Conservation (phyloP, 2,888 invertebrate genomes). For the Malthinus flaveolus region DNA sequence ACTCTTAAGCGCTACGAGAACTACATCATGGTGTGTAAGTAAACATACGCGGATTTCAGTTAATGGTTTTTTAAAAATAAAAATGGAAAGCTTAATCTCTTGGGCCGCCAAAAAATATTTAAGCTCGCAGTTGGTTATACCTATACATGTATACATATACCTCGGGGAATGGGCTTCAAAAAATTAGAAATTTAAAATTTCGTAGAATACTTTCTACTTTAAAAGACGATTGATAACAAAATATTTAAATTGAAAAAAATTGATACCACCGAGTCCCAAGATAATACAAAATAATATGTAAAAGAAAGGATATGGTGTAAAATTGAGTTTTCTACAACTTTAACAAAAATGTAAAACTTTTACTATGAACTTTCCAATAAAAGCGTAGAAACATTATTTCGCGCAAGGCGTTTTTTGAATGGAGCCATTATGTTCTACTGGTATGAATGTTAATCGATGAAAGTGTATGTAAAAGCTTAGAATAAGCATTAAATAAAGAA, state of each 20-base stretch:
- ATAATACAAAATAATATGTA: constrained; percentile 20
- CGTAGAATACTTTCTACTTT: too few relatives aligned
- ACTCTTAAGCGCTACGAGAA: too few relatives aligned
- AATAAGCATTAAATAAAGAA: too few relatives aligned
- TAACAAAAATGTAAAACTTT: constrained; percentile 7
- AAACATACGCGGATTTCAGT: too few relatives aligned
- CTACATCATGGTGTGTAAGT: too few relatives aligned
- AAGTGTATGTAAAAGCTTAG: not conserved
- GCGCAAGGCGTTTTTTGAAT: constrained; percentile 1
- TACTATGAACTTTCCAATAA: constrained; percentile 7
- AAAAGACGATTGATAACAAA: not conserved
- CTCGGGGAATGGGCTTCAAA: too few relatives aligned
- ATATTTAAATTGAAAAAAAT: constrained; percentile 14
- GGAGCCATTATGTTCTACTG: constrained; percentile 1
- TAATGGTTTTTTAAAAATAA: too few relatives aligned
- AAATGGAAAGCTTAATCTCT: too few relatives aligned
- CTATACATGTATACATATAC: too few relatives aligned
- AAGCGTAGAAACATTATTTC: constrained; percentile 7
- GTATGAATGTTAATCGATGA: constrained; percentile 1
- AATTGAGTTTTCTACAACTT: constrained; percentile 14
- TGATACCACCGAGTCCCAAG: constrained; percentile 11
- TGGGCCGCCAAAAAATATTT: too few relatives aligned
- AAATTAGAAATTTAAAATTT: too few relatives aligned
- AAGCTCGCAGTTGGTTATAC: too few relatives aligned
- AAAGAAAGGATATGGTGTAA: constrained; percentile 13